Evolutionary conservation across 53 echinoderm and acorn worm genomes (phyloP).

Genomic region (Arbacia lixula): DNA sequence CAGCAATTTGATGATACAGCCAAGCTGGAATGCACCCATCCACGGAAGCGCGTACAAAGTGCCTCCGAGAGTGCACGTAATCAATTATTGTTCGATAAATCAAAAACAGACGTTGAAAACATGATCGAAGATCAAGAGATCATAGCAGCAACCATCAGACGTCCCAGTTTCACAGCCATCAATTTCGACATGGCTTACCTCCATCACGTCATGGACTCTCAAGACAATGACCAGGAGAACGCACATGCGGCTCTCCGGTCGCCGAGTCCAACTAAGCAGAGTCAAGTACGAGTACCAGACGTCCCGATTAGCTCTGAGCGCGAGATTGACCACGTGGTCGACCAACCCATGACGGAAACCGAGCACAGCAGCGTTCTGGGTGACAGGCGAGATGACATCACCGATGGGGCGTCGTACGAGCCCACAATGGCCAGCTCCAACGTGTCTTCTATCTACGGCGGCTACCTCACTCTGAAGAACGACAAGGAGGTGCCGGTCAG

Average conservation of each 20-base stretch:
- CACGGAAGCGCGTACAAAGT: constrained; percentile 7
- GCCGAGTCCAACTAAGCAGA: not conserved
- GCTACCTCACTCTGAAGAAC: constrained; percentile 8
- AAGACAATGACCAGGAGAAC: constrained; percentile 22
- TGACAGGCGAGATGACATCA: constrained; percentile 12
- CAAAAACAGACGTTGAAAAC: constrained; percentile 1
- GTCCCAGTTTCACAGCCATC: constrained; percentile 40
- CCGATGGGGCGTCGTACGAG: not conserved
- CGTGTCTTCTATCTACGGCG: not conserved
- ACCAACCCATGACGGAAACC: not conserved
- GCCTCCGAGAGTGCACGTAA: constrained; percentile 26
- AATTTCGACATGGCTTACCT: constrained; percentile 48
- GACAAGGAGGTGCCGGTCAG: constrained; percentile 35
- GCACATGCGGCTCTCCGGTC: not conserved
- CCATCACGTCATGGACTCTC: constrained; percentile 34
- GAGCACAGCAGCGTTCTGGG: not conserved
- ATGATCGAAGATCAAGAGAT: constrained; percentile 45
- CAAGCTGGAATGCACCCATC: not conserved
- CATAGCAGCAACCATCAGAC: constrained; percentile 22
- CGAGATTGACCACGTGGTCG: not conserved
- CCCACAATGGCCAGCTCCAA: not conserved
- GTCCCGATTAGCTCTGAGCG: no score
- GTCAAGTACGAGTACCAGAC: not conserved
- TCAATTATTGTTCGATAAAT: constrained; percentile 9
- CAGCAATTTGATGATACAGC: not conserved